Percentiles rank a stretch among this genome's conserved stretches.
These are phyloP conservation scores for Cynocephalus volans DNA, from an alignment of 2,113 vertebrate genomes.

Conservation along the genomic window DNA sequence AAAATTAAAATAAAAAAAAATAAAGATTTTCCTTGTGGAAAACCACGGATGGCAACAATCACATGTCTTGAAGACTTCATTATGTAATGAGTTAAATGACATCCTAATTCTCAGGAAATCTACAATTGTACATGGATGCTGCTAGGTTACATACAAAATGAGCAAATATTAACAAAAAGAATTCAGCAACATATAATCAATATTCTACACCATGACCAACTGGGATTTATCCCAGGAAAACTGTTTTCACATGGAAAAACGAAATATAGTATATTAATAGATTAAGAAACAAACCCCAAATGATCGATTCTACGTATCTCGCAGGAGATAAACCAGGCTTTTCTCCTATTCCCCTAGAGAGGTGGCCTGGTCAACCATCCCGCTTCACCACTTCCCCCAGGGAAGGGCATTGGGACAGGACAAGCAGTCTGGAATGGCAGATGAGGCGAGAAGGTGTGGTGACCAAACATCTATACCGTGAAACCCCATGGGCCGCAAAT, in stretches of 20 bases:
- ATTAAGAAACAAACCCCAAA: not conserved
- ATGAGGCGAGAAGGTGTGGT: too few species aligned
- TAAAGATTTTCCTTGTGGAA: not conserved
- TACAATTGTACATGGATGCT: not conserved
- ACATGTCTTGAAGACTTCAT: not conserved
- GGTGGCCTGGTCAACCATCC: not conserved
- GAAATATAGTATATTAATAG: not conserved
- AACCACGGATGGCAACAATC: not conserved
- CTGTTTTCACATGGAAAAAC: not conserved
- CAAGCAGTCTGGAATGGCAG: fast-evolving
- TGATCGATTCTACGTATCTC: too few species aligned
- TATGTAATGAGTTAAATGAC: not conserved
- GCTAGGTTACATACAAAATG: not conserved
- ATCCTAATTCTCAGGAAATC: not conserved
- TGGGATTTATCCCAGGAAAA: not conserved
- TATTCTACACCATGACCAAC: not conserved
- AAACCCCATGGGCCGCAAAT: too few species aligned
- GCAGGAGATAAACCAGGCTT: not conserved
- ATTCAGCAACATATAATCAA: not conserved
- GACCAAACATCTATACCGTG: not conserved
- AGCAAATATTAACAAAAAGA: not conserved
- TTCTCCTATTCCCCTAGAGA: fast-evolving
- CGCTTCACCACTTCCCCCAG: not conserved
- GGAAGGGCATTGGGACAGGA: fast-evolving
- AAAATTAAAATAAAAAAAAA: too few species aligned